Base-by-base conservation (phyloP, 2,797 vertebrate genomes). In the Mormyrus proboscirostris region DNA sequence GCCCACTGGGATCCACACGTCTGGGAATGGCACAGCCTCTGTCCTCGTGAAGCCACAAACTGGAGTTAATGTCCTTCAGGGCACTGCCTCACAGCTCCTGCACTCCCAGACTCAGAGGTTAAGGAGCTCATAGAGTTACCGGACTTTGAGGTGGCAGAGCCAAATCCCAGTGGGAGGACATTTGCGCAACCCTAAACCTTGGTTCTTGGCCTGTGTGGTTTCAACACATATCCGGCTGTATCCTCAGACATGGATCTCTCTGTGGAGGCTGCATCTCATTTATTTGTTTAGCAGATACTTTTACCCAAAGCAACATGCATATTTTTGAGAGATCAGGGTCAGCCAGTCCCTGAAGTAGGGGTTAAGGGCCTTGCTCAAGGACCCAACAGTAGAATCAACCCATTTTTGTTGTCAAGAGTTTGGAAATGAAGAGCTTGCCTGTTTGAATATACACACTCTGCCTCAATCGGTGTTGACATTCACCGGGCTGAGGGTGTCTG, bases 401-500 rank as follows among this genome's bases (percentile, higher is more conserved):
- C 89, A 89, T 65, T 33, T 33, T 33, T 57, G 16, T 16, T 53
- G 69, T 44, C 14, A 41, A n/a, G 69, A 79, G 53, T 90, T 89
- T 90, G 84, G 79, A 87, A 87, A 89, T 73, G 86, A 44, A 90
- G 29, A 55, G 41, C 89, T 88, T 44, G 69, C 51, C 38, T 90
- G 89, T 88, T 89, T 89, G 89, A 89, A 88, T 22, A 16, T 1
- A 22, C 22, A 9, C 51, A 12, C 29, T 82, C 49, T 16, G 59
- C 41, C 84, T 62, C 89, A 90, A 91, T 90, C 51, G 44, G 73
- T 25, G 38, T 57, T 41, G 49, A 90, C 85, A 89, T 89, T 88
- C 41, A 91, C 25, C 29, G 5, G 57, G 44, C 47, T 38, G 62
- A 90, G 38, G 85, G 88, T 33, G 69, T 47, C 22, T 33, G 41